These are phyloP conservation scores for Aleiodes testaceus DNA, from an alignment of 2,888 invertebrate genomes.

Conservation along the genomic window DNA sequence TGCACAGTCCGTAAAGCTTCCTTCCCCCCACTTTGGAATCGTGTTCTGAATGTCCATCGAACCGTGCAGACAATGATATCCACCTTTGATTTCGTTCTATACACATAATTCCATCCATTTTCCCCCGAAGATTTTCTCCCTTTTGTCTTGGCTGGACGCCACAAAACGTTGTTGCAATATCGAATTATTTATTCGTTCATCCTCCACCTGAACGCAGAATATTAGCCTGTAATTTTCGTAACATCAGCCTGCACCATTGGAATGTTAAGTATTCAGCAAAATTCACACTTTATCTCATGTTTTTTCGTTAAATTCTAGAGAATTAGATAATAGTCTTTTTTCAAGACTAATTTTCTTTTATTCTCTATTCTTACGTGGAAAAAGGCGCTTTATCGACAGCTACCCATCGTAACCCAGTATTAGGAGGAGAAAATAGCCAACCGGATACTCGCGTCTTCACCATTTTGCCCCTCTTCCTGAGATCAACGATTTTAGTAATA, in stretches of 20 bases:
- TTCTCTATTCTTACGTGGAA: not conserved
- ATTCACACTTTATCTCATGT: no score
- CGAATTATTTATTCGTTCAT: slow-evolving; percentile 22
- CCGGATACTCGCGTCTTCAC: slow-evolving; percentile 1
- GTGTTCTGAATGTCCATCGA: slow-evolving; percentile 49
- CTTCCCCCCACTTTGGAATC: slow-evolving; percentile 40
- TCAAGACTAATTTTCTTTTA: not conserved
- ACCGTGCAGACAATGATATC: slow-evolving; percentile 45
- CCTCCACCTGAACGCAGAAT: not conserved
- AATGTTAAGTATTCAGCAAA: not conserved
- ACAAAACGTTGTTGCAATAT: slow-evolving; percentile 11
- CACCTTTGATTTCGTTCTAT: slow-evolving; percentile 31
- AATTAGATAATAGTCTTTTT: no score
- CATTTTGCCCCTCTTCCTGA: no score
- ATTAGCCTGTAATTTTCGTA: not conserved
- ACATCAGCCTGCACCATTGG: not conserved
- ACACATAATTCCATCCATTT: not conserved
- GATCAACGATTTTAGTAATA: no score
- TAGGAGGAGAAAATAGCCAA: slow-evolving; percentile 4
- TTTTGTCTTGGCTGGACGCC: slow-evolving; percentile 30
- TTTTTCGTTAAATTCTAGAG: no score
- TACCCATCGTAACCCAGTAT: not conserved
- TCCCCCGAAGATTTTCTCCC: slow-evolving; percentile 25
- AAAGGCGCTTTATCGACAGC: slow-evolving; percentile 7
- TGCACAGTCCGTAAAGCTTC: slow-evolving; percentile 47